These are phyloP conservation scores for Paracanthobrama guichenoti DNA, from an alignment of 2,113 vertebrate genomes.

Conservation along the genomic window DNA sequence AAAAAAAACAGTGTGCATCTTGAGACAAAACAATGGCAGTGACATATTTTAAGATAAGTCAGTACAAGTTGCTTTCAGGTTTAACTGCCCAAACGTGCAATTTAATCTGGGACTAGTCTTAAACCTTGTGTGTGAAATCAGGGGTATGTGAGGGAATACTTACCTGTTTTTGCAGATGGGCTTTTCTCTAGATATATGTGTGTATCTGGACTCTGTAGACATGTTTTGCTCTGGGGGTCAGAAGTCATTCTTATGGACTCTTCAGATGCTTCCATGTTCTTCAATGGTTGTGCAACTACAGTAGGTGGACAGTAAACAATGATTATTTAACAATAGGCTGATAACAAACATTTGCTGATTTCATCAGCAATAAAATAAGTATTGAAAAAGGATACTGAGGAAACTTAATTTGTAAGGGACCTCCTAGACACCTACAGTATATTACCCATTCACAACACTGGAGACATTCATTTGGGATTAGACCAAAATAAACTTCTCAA, in stretches of 20 bases:
- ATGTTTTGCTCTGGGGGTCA: conserved; percentile 35
- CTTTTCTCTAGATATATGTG: conserved; percentile 17
- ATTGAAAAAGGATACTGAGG: background rate
- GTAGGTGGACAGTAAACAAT: background rate
- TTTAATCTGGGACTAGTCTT: too few relatives aligned
- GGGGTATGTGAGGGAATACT: background rate
- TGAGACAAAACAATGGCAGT: too few relatives aligned
- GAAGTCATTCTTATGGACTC: conserved; percentile 59
- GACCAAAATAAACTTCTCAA: background rate
- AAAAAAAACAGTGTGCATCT: too few relatives aligned
- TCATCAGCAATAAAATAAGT: background rate
- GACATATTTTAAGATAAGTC: too few relatives aligned
- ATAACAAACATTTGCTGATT: background rate
- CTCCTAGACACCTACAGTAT: background rate
- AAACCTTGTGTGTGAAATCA: too few relatives aligned
- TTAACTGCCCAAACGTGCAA: too few relatives aligned
- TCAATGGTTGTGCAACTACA: conserved; percentile 40
- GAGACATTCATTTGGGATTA: background rate
- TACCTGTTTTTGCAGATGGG: conserved; percentile 37
- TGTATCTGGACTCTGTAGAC: conserved; percentile 8
- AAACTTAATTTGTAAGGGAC: background rate
- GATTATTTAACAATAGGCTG: background rate
- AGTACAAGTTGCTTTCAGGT: too few relatives aligned
- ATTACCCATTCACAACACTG: background rate
- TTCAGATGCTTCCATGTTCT: conserved; percentile 60